These are phyloP conservation scores for Peromyscus aztecus DNA, from an alignment of 2,797 vertebrate species.

Conservation along the genomic window DNA sequence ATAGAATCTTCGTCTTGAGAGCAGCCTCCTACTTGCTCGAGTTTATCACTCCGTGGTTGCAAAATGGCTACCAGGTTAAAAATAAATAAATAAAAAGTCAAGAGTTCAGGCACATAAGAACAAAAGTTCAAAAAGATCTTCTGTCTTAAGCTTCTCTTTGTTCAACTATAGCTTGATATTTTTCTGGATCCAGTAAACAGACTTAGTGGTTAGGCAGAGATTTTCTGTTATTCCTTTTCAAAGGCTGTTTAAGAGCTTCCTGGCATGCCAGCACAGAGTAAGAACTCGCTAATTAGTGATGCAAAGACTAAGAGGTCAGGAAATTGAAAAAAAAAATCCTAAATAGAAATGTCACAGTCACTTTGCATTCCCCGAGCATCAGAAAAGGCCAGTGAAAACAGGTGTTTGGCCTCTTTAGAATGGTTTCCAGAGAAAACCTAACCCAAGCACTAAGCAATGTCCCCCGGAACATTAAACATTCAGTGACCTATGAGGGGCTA, in stretches of 20 bases:
- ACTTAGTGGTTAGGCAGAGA: not conserved
- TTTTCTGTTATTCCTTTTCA: constrained; percentile 15
- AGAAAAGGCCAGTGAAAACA: constrained; percentile 51
- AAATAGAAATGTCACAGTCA: constrained; percentile 48
- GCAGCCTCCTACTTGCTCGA: not conserved
- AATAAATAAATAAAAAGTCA: not conserved
- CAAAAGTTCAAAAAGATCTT: not conserved
- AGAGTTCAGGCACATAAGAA: not conserved
- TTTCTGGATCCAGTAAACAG: constrained; percentile 30
- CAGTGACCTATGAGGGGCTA: constrained; percentile 25
- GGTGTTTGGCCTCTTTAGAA: constrained; percentile 21
- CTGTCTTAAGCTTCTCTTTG: constrained; percentile 36
- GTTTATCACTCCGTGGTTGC: not conserved
- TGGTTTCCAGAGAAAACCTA: not conserved
- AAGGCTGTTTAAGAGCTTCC: constrained; percentile 29
- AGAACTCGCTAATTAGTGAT: constrained; percentile 42
- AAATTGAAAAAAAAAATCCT: not conserved
- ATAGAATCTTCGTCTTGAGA: not conserved
- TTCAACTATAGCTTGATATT: not conserved
- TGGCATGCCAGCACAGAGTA: not conserved
- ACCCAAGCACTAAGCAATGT: constrained; percentile 34
- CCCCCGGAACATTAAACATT: constrained; percentile 55
- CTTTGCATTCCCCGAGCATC: not conserved
- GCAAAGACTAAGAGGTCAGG: constrained; percentile 31
- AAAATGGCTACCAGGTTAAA: not conserved